phyloP scores from a whole-genome alignment of 2,888 invertebrate species.

The Altica lythri region DNA sequence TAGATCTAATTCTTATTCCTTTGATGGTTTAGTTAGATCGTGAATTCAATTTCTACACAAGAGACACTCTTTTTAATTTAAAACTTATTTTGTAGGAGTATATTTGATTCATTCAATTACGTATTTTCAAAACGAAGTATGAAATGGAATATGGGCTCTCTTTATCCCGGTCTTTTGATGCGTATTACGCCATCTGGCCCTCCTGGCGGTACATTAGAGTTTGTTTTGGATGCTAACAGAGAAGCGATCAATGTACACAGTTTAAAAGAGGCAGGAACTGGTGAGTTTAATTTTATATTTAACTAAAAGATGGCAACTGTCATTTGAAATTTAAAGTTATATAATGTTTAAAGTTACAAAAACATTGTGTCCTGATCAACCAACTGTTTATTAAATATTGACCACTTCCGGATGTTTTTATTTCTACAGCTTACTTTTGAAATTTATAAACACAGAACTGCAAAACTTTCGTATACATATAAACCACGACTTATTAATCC shows the following conservation, averaged over 20 bases:
- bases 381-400: no score
- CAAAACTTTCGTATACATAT: no score
- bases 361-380: no score
- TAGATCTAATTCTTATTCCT: no score
- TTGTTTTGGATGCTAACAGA: conserved; percentile 68
- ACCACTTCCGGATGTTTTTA: no score
- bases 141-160: conserved; percentile 73
- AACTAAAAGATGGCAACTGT: conserved; percentile 17
- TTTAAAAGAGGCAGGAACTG: conserved; percentile 67
- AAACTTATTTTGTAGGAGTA: conserved; percentile 18
- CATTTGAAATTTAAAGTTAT: conserved; percentile 1
- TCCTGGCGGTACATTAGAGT: conserved; percentile 74
- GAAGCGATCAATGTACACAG: conserved; percentile 60
- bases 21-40: no score
- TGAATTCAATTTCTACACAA: no score
- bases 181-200: conserved; percentile 73
- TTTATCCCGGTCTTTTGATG: conserved; percentile 78
- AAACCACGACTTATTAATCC: no score
- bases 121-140: conserved; percentile 73
- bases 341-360: no score
- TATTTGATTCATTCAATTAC: conserved; percentile 68
- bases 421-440: no score
- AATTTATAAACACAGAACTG: no score
- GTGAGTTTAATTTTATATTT: conserved; percentile 53
- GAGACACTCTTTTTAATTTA: no score